Evolutionary conservation across 1,140 invertebrate genomes (phyloP), one percentile per base, ranked within the genome.

Genomic region (Anastrepha ludens): DNA sequence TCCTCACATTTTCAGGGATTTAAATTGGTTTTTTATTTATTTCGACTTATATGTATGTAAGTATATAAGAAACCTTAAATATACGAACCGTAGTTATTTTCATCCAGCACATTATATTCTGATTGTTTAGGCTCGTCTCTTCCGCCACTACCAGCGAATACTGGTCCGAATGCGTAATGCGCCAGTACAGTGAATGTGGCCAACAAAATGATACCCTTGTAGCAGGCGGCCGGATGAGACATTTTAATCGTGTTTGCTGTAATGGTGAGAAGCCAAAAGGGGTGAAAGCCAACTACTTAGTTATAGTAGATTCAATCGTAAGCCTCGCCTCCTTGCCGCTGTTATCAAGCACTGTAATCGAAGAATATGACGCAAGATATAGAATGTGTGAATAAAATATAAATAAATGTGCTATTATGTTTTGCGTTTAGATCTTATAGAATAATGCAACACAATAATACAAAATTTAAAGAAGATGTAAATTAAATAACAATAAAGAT

Each of bases 201-300:
- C 60, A 91, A 87, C 59, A 91, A 88, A 65, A 91, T 86, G 86
- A 91, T 15, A 44, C 89, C 86, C 59, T 88, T 87, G 65, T 87
- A 89, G 47, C 89, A 88, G 86, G 88, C 87, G 50, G 85, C 70
- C 17, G 88, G 59, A 39, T 86, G 44, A 15, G 39, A 11, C 87
- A 87, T 87, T n/a, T n/a, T 81, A n/a, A 41, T 81, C 3, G 70
- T 62, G 60, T 17, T 62, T 62, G n/a, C n/a, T 62, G 60, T 29
- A 62, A 70, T n/a, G 70, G 15, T 47, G 3, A 74, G 47, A 74
- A 5, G 4, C 13, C 5, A 74, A 74, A 11, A n/a, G 0, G 41
- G 13, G 20, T n/a, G 8, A 17, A 74, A 74, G 70, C 41, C 44
- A 47, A 41, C 13, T 39, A 74, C 6, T 7, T n/a, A 11, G 47